A percentile compares a stretch with the other conserved stretches of the same genome.
Conservation (phyloP, 2,113 vertebrate species). For the Sapayoa aenigma region DNA sequence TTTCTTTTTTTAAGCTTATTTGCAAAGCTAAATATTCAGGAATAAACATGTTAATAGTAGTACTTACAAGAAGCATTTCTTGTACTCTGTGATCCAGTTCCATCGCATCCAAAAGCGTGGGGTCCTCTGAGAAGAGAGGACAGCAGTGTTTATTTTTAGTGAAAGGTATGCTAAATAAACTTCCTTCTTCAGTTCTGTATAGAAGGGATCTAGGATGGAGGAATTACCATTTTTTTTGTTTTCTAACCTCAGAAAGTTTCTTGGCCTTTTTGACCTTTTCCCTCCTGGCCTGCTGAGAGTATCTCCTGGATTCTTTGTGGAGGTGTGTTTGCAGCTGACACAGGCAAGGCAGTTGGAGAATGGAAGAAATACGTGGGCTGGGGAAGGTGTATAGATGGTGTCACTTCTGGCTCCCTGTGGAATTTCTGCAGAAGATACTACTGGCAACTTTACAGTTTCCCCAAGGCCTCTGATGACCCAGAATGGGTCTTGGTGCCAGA, state of each 20-base stretch:
- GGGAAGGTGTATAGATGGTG: neutral
- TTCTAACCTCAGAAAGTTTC: neutral
- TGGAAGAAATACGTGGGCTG: fast-evolving
- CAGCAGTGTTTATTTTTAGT: neutral
- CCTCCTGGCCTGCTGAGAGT: neutral
- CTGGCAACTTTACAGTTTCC: fast-evolving
- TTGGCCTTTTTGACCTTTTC: neutral
- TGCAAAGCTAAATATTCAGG: neutral
- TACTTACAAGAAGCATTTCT: neutral
- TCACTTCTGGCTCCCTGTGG: neutral
- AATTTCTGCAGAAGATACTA: neutral
- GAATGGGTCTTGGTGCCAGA: neutral
- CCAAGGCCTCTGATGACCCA: neutral
- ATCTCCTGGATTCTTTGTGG: neutral
- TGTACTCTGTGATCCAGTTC: neutral
- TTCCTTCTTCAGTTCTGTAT: neutral
- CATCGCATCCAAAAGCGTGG: neutral
- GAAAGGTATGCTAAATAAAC: neutral
- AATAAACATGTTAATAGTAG: neutral
- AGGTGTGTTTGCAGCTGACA: neutral
- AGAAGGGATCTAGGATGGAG: neutral
- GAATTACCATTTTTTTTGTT: neutral
- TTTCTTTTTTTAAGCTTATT: neutral
- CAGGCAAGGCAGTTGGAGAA: neutral
- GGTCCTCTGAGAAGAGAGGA: neutral